A percentile compares a stretch with the other conserved stretches of the same genome.
Evolutionary conservation across 2,113 vertebrate genomes (phyloP).

Genomic region (Platysternon megacephalum): DNA sequence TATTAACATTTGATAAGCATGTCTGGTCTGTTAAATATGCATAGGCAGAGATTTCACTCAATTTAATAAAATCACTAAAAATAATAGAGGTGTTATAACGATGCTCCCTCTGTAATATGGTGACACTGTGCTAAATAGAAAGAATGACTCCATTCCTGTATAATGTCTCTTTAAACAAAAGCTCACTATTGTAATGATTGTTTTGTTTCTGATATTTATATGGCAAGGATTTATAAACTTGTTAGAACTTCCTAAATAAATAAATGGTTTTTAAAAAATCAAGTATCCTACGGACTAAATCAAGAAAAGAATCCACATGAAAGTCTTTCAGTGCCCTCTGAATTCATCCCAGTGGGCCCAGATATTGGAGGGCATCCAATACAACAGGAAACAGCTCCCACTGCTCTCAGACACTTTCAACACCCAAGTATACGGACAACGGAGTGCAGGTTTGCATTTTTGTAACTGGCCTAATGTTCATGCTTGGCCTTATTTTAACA

Average conservation of each 20-base stretch:
- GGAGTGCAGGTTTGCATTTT: not conserved
- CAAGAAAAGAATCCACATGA: not conserved
- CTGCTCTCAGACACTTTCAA: not conserved
- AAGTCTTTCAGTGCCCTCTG: not conserved
- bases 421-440: not conserved
- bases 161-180: not conserved
- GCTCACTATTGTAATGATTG: not conserved
- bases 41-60: not conserved
- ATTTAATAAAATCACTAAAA: not conserved
- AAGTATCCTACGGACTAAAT: not conserved
- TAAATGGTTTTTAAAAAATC: not conserved
- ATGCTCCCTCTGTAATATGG: not conserved
- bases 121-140: not conserved
- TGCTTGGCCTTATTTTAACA: not conserved
- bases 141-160: not conserved
- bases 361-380: not conserved
- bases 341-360: not conserved
- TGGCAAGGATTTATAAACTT: not conserved
- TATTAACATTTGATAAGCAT: not conserved
- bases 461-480: not conserved
- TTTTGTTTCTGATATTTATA: not conserved
- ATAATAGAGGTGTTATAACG: not conserved
- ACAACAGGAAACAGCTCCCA: not conserved
- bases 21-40: not conserved
- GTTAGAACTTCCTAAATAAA: not conserved